A percentile compares a stretch with the other conserved stretches of the same genome.
phyloP scores from a whole-genome alignment of 2,113 vertebrate genomes.

The Siniperca knerii region DNA sequence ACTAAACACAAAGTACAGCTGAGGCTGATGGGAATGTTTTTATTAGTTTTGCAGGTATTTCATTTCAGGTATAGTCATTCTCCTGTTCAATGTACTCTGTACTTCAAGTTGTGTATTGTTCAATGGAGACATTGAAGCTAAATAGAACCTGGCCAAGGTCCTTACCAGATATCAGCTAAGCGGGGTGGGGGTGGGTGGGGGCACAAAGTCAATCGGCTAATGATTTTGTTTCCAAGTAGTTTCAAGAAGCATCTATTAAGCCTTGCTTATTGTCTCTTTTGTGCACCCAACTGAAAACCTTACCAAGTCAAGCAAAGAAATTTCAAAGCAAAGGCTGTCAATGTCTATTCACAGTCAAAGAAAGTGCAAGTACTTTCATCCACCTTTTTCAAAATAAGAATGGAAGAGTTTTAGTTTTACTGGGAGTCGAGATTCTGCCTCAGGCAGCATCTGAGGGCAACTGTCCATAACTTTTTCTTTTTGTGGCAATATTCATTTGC shows the following conservation, averaged over 20 bases:
- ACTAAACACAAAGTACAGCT: background rate
- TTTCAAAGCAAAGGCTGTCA: constrained; percentile 64
- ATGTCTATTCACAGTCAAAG: constrained; percentile 63
- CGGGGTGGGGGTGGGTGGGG: background rate
- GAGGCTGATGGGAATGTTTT: background rate
- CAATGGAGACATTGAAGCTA: constrained; percentile 37
- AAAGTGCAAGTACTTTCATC: constrained; percentile 46
- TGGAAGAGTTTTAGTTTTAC: constrained; percentile 33
- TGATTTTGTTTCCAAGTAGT: constrained; percentile 64
- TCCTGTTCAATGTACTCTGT: background rate
- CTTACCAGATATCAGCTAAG: constrained; percentile 55
- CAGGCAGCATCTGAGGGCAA: constrained; percentile 37
- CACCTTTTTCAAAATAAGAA: constrained; percentile 44
- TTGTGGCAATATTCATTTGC: constrained; percentile 54
- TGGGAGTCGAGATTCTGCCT: constrained; percentile 44
- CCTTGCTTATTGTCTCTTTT: constrained; percentile 49
- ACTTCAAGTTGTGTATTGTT: background rate
- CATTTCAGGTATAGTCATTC: background rate
- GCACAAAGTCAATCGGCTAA: constrained; percentile 69
- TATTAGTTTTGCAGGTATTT: background rate
- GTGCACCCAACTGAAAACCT: constrained; percentile 68
- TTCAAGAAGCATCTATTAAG: constrained; percentile 64
- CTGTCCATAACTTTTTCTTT: constrained; percentile 33
- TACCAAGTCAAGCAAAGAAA: constrained; percentile 60
- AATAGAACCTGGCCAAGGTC: constrained; percentile 51